Base-by-base conservation (phyloP, 2,113 vertebrate species). In the Aldabrachelys gigantea region DNA sequence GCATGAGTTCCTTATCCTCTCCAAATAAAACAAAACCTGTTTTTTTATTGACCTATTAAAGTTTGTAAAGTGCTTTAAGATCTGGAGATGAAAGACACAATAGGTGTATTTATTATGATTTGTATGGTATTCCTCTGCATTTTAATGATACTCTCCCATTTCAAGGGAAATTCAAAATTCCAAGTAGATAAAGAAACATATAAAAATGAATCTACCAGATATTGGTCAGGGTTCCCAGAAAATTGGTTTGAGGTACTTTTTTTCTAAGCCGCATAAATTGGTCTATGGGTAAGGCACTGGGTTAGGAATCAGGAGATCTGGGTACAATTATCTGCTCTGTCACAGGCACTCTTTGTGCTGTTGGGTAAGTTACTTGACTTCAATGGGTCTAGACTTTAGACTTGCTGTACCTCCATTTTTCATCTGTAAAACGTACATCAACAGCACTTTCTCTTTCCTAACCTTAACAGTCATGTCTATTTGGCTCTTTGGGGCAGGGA, bases 381-480 rank as follows among this genome's bases (percentile, higher is more conserved):
- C 53, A 44, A 11, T 82, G 10, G 78, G 56, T 41, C 38, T 35
- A 35, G 27, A 31, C 72, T 5, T 38, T 24, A 41, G 11, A 19
- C 19, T 22, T 75, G 19, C 38, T 75, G n/a, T 19, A 38, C n/a
- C 35, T 72, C 57, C 10, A 13, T 72, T 19, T 72, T 35, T 31
- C 21, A 41, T 75, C 69, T 75, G 38, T 38, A 41, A 75, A 21
- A 75, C 41, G 38, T 24, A 7, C 35, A 75, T 75, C 41, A 75
- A 72, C 35, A 72, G 29, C n/a, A 21, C n/a, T 72, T 41, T 19
- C 69, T 75, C 24, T 75, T 17, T 69, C 76, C 2, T 57, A 35
- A 31, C 84, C 96, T 94, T 1, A 87, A 14, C 19, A 86, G 16
- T 35, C 62, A 78, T 88, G 56, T 92, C 92, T 97, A n/a, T 91